Conservation (phyloP, 92 coral and sea anemone species). For the Bergia sp. region DNA sequence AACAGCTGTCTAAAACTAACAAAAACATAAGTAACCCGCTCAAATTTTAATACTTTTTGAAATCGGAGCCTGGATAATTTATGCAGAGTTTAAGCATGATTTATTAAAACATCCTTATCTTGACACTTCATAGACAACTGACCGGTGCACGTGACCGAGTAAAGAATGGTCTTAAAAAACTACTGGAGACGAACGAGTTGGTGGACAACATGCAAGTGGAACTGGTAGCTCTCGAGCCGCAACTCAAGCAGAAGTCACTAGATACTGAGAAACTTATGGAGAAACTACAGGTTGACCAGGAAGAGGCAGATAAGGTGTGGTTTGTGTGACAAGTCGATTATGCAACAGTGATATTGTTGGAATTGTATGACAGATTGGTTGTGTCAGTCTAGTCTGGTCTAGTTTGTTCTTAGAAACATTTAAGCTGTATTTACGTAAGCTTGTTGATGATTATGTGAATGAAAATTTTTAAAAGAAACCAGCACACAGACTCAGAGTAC, state of each 20-base stretch:
- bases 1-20: too few species aligned
- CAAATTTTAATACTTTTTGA: too few species aligned
- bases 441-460: too few species aligned
- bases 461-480: too few species aligned
- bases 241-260: slow-evolving; percentile 91
- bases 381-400: neutral
- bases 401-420: too few species aligned
- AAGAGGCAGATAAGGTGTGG: slow-evolving; percentile 93
- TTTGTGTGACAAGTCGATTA: neutral
- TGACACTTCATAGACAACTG: slow-evolving; percentile 69
- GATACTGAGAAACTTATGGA: slow-evolving; percentile 99
- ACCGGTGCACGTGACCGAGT: slow-evolving; percentile 98
- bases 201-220: slow-evolving; percentile 98
- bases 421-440: too few species aligned
- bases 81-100: too few species aligned
- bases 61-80: too few species aligned
- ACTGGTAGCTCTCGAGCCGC: slow-evolving; percentile 94
- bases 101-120: neutral
- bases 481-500: too few species aligned
- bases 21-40: too few species aligned
- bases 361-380: neutral
- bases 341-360: neutral
- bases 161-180: slow-evolving; percentile 93
- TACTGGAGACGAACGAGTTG: slow-evolving; percentile 93
- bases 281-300: slow-evolving; percentile 95